These are phyloP conservation scores for Scrobipalpa atriplicella DNA, from an alignment of 2,888 invertebrate species.

Conservation along the genomic window DNA sequence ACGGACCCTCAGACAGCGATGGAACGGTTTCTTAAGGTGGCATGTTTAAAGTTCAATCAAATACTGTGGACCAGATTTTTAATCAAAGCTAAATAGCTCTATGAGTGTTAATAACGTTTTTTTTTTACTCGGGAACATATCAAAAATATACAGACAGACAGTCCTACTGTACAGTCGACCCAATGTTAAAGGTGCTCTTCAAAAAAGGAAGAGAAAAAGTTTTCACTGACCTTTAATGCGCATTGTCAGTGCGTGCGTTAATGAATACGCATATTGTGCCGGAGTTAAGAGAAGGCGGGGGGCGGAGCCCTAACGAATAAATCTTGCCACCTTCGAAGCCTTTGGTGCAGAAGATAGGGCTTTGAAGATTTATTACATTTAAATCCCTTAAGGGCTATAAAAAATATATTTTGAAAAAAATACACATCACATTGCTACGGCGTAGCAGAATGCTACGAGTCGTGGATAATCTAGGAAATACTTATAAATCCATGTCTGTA, in stretches of 20 bases:
- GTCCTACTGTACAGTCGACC: neutral
- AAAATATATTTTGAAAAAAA: too few relatives aligned
- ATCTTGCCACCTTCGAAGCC: neutral
- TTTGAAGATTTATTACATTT: too few relatives aligned
- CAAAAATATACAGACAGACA: neutral
- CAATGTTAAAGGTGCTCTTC: neutral
- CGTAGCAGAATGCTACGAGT: neutral
- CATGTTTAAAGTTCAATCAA: too few relatives aligned
- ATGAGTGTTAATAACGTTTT: too few relatives aligned
- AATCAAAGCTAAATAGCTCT: too few relatives aligned
- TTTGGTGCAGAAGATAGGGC: neutral
- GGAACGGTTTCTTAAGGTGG: too few relatives aligned
- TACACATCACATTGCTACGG: neutral
- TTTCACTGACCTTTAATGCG: neutral
- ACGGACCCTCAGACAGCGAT: too few relatives aligned
- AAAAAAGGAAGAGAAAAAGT: neutral
- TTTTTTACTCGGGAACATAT: too few relatives aligned
- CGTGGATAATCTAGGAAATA: too few relatives aligned
- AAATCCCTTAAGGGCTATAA: too few relatives aligned
- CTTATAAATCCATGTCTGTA: too few relatives aligned
- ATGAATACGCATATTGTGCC: neutral
- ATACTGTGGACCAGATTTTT: too few relatives aligned
- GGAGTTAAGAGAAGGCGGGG: neutral
- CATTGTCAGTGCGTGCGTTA: neutral
- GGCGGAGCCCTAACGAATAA: conserved; percentile 4